phyloP scores from a whole-genome alignment of 2,888 invertebrate species.

The Oscheius sp. region DNA sequence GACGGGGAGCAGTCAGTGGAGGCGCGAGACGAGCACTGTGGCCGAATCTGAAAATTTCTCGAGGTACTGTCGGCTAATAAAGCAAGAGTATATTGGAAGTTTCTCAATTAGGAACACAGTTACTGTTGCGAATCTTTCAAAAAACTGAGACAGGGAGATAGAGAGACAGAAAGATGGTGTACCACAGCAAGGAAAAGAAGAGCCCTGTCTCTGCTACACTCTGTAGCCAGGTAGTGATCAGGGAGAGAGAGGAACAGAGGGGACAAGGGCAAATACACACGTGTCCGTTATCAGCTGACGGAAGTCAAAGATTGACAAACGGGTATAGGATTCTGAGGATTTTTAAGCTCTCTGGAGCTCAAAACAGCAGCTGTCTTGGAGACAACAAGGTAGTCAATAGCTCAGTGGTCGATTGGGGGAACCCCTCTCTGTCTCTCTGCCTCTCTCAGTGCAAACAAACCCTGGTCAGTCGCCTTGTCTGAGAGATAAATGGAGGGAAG shows the following conservation, averaged over 20 bases:
- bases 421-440: not conserved
- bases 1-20: too few species aligned
- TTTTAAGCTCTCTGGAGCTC: not conserved
- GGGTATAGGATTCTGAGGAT: too few species aligned
- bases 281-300: conserved; percentile 16
- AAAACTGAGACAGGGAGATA: too few species aligned
- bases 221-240: not conserved
- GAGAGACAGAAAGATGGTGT: too few species aligned
- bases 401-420: conserved; percentile 1
- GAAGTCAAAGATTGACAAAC: not conserved
- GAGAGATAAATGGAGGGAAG: conserved; percentile 10
- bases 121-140: too few species aligned
- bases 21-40: too few species aligned
- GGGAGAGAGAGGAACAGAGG: not conserved
- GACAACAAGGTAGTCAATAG: not conserved
- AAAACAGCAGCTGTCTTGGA: not conserved
- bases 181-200: not conserved
- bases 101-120: too few species aligned
- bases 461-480: not conserved
- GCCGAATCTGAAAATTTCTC: too few species aligned
- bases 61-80: too few species aligned
- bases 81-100: too few species aligned
- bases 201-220: not conserved
- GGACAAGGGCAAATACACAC: conserved; percentile 14
- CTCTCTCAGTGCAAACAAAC: conserved; percentile 12